A percentile compares a stretch with the other conserved stretches of the same genome.
These are phyloP conservation scores for Agrotis clavis DNA, from an alignment of 2,888 invertebrate species.

Conservation along the genomic window DNA sequence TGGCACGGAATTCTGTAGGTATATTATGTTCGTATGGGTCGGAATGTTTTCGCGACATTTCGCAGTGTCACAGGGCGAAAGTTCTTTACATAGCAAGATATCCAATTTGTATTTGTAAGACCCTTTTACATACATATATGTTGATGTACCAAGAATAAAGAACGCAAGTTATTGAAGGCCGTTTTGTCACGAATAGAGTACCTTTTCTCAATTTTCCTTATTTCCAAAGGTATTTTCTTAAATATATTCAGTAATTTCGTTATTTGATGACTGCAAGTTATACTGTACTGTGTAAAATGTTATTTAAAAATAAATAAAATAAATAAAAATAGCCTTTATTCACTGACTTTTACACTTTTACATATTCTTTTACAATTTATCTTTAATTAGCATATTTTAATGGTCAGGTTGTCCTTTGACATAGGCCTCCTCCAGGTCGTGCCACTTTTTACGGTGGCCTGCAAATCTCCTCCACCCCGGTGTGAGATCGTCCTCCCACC, in stretches of 20 bases:
- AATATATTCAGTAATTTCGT: conserved; percentile 30
- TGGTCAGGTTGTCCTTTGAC: too few species aligned
- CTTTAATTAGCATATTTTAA: too few species aligned
- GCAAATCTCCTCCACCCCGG: too few species aligned
- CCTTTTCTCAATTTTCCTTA: conserved; percentile 14
- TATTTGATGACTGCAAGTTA: conserved; percentile 35
- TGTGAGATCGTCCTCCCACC: too few species aligned
- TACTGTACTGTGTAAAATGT: conserved; percentile 30
- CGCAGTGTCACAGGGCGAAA: conserved; percentile 63
- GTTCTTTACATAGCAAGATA: conserved; percentile 67
- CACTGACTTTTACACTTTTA: too few species aligned
- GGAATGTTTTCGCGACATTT: conserved; percentile 73
- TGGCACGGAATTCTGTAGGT: conserved; percentile 55
- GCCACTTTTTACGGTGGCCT: too few species aligned
- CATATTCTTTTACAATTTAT: too few species aligned
- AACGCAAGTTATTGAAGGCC: conserved; percentile 38
- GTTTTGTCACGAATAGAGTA: conserved; percentile 18
- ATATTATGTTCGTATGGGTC: conserved; percentile 60
- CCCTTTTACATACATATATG: conserved; percentile 39
- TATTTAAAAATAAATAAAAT: too few species aligned
- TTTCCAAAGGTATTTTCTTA: conserved; percentile 41
- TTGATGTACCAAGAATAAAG: conserved; percentile 33
- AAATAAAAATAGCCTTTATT: too few species aligned
- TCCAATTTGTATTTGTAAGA: conserved; percentile 64
- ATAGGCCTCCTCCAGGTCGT: too few species aligned